Base-by-base conservation (phyloP, 2,888 invertebrate genomes). In the Rhabditoides inermis region DNA sequence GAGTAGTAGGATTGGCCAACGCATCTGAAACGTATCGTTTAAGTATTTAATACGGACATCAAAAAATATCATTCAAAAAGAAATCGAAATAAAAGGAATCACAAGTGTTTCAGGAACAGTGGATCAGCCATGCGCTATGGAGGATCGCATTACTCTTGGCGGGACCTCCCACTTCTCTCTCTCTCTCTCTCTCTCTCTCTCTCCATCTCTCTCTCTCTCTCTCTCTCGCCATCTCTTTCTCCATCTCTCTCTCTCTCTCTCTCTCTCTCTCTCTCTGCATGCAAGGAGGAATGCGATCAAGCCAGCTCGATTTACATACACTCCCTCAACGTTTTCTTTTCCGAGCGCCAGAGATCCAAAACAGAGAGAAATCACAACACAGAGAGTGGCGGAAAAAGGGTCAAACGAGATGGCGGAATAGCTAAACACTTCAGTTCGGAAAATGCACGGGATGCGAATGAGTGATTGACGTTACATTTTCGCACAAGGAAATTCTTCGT, bases 221-320 rank as follows among this genome's bases (percentile, higher is more conserved):
- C n/a, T 20, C 20, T 49, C 20, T 27, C 10, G 23, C 20, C 40
- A 12, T 4, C n/a, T 15, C 30, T 42, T 15, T 30, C 15, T 7
- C 51, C 46, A 27, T 40, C 48, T 35, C 23, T 22, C 22, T 37
- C 2, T 39, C 39, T 37, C 27, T 45, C 26, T 35, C 45, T 26
- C 44, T 18, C 12, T 2, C 22, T n/a, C 32, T 25, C 41, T 49
- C 41, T 12, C 5, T 41, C 26, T 23, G 15, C 45, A 45, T 45
- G 45, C 37, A 5, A 51, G 41, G 40, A 10, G n/a, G 36, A 44
- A 35, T 41, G 32, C 41, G 25, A 46, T 28, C 44, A 39, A 25
- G 36, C 45, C 35, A 52, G 45, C 48, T 45, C 37, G 54, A 54
- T 49, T 49, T 49, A 49, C 49, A 54, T 54, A 54, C 54, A 54